phyloP scores from a whole-genome alignment of 2,113 vertebrate genomes.

The Strix aluco region DNA sequence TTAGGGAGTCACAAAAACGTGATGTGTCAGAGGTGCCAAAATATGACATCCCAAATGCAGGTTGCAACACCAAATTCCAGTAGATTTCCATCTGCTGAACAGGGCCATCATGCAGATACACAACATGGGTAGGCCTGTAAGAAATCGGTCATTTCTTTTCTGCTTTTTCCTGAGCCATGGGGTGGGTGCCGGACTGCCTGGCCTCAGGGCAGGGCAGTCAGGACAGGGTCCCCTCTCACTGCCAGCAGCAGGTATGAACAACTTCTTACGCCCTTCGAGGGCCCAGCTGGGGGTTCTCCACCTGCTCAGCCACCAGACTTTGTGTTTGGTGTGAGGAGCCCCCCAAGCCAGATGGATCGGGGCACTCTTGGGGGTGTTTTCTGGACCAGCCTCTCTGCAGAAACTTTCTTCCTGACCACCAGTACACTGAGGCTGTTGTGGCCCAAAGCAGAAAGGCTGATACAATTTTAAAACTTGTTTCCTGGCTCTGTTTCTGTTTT shows the following conservation, averaged over 20 bases:
- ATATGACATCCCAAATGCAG: background rate
- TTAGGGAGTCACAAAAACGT: background rate
- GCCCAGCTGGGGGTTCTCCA: accelerated
- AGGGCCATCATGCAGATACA: accelerated
- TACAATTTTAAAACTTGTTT: background rate
- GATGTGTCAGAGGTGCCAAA: background rate
- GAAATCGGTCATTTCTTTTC: accelerated
- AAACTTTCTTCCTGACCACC: background rate
- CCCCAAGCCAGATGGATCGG: background rate
- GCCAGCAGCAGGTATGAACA: background rate
- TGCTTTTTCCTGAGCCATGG: background rate
- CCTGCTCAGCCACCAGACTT: background rate
- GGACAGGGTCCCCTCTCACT: background rate
- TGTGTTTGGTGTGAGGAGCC: background rate
- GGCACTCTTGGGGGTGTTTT: accelerated
- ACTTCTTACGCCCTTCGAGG: background rate
- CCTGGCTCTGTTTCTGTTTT: background rate
- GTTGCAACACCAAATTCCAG: background rate
- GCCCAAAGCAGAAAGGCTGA: background rate
- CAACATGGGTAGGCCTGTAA: background rate
- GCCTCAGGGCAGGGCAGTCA: background rate
- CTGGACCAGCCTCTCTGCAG: background rate
- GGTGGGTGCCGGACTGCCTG: accelerated
- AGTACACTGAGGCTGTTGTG: background rate
- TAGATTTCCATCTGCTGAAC: background rate